Evolutionary conservation across 2,797 vertebrate genomes (phyloP).

Genomic region (Tadarida brasiliensis): DNA sequence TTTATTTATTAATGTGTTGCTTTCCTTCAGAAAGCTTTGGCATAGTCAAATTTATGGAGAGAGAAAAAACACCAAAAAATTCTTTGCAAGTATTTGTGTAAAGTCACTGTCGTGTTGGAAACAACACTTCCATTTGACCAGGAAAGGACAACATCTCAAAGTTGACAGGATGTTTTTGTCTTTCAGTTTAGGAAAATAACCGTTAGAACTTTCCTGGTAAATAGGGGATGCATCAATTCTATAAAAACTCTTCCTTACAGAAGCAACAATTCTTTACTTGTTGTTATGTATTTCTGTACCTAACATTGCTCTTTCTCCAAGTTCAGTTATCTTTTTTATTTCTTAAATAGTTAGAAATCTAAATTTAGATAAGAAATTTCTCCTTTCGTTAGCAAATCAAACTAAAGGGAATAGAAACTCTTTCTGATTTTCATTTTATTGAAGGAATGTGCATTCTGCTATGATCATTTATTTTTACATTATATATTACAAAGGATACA

Average conservation of each 20-base stretch:
- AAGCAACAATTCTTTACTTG: neutral
- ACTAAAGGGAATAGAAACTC: neutral
- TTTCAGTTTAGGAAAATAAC: neutral
- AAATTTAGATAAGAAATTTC: neutral
- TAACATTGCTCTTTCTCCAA: neutral
- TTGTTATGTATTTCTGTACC: neutral
- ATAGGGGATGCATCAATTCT: neutral
- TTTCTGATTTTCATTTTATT: neutral
- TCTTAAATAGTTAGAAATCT: neutral
- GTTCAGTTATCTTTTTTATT: neutral
- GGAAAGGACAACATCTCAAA: neutral
- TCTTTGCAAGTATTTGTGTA: neutral
- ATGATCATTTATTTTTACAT: neutral
- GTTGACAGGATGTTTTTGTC: neutral
- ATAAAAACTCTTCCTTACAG: neutral
- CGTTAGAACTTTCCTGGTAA: neutral
- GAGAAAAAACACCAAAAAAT: neutral
- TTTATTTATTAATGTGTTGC: conserved; percentile 40
- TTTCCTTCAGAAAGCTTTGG: neutral
- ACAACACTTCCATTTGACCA: neutral
- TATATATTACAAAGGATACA: neutral
- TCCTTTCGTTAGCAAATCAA: conserved; percentile 36
- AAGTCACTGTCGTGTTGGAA: neutral
- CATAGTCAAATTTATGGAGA: neutral
- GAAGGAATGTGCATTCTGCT: neutral